These are phyloP conservation scores for Cotesia chilonis DNA, from an alignment of 1,140 invertebrate genomes.

Conservation along the genomic window DNA sequence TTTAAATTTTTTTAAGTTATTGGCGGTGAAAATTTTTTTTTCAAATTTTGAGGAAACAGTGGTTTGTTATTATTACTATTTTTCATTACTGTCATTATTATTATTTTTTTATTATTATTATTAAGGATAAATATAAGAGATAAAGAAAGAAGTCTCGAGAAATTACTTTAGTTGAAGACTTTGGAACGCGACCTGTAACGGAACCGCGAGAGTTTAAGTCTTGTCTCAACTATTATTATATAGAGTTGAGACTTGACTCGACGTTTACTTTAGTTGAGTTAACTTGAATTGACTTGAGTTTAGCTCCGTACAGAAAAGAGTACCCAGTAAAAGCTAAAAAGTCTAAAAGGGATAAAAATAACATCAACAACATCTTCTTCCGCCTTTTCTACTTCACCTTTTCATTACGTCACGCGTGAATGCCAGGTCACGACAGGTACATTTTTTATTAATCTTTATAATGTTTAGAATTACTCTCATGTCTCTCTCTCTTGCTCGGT, in stretches of 20 bases:
- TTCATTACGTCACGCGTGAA: conserved; percentile 22
- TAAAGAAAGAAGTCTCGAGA: not conserved
- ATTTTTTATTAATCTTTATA: conserved; percentile 9
- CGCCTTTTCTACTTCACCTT: conserved; percentile 16
- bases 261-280: not conserved
- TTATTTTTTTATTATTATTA: too few relatives aligned
- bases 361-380: not conserved
- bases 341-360: not conserved
- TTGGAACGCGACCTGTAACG: conserved; percentile 30
- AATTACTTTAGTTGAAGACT: not conserved
- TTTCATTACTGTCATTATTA: too few relatives aligned
- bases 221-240: conserved; percentile 3
- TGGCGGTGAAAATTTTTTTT: too few relatives aligned
- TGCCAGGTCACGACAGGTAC: conserved; percentile 16
- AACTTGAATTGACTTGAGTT: not conserved
- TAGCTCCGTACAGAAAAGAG: too few relatives aligned
- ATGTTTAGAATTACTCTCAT: not conserved
- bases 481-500: not conserved
- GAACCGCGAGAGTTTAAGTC: conserved; percentile 20
- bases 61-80: too few relatives aligned
- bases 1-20: too few relatives aligned
- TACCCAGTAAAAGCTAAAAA: not conserved
- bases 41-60: too few relatives aligned
- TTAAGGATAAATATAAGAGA: not conserved
- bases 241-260: not conserved